A percentile compares a stretch with the other conserved stretches of the same genome.
Evolutionary conservation across 1,140 invertebrate genomes (phyloP).

Genomic region (Macrocentrus cingulum): DNA sequence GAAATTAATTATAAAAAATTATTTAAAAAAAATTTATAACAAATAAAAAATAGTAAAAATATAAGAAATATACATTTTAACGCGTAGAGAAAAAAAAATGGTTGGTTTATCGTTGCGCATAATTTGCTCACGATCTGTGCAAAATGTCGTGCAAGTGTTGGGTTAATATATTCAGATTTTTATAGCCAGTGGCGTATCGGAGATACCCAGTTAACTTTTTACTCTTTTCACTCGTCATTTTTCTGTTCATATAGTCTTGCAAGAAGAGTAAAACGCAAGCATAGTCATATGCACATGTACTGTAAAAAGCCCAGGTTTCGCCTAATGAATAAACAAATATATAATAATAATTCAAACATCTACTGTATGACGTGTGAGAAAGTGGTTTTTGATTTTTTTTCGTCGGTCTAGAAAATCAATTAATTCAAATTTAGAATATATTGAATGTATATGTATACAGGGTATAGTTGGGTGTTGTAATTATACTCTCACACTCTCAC

Average conservation of each 20-base stretch:
- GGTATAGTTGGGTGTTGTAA: no score
- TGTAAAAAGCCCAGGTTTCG: slow-evolving; percentile 44
- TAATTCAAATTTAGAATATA: no score
- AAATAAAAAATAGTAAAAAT: no score
- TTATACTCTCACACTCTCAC: no score
- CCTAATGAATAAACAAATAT: slow-evolving; percentile 60
- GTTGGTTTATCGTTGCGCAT: slow-evolving; percentile 39
- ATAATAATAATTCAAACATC: no score
- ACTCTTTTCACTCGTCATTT: slow-evolving; percentile 26
- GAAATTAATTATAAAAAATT: no score
- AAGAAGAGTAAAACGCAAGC: not conserved
- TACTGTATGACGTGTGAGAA: no score
- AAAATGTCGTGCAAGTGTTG: slow-evolving; percentile 47
- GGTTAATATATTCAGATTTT: slow-evolving; percentile 60
- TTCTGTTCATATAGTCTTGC: slow-evolving; percentile 1
- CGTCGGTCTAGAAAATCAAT: no score
- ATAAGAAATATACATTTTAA: no score
- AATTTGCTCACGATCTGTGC: slow-evolving; percentile 48
- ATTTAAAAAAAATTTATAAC: no score
- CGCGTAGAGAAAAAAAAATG: not conserved
- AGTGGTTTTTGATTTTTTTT: no score
- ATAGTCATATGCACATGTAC: slow-evolving; percentile 33
- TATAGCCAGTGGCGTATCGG: slow-evolving; percentile 56
- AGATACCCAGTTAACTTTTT: slow-evolving; percentile 41
- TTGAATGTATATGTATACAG: no score